Percentiles rank a stretch among this genome's conserved stretches.
Conservation (phyloP, 2,888 invertebrate genomes). For the Drosophila paucipuncta region DNA sequence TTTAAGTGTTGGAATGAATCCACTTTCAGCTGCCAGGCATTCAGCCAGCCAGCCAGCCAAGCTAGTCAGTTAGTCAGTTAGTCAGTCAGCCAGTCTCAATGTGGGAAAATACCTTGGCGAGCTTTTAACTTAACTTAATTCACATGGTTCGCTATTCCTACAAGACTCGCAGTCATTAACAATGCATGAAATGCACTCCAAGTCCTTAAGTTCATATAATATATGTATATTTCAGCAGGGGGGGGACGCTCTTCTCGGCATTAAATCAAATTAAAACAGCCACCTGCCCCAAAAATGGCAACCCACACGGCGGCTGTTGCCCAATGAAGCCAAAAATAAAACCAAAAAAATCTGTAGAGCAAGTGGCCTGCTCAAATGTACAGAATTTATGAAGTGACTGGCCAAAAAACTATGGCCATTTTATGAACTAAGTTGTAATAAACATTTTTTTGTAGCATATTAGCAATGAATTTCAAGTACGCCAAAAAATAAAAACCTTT, state of each 20-base stretch:
- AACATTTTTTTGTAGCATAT: neutral
- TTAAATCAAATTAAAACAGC: conserved; percentile 43
- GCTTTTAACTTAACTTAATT: conserved; percentile 31
- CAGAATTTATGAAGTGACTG: conserved; percentile 22
- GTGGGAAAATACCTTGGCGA: conserved; percentile 62
- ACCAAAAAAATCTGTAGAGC: conserved; percentile 7
- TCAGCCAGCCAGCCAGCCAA: conserved; percentile 12
- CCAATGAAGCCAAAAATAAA: conserved; percentile 43
- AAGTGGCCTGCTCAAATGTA: neutral
- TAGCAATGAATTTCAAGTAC: conserved; percentile 1
- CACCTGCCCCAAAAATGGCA: conserved; percentile 62
- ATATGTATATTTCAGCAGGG: conserved; percentile 22
- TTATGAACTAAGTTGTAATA: neutral
- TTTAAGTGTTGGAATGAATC: conserved; percentile 78
- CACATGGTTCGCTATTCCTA: conserved; percentile 15
- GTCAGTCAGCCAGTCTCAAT: conserved; percentile 36
- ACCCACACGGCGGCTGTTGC: conserved; percentile 62
- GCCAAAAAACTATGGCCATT: conserved; percentile 8
- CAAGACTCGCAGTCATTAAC: conserved; percentile 42
- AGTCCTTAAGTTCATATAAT: conserved; percentile 67
- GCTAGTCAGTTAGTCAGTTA: conserved; percentile 3
- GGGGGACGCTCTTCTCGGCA: conserved; percentile 12
- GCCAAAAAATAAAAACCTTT: neutral
- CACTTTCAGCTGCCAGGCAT: conserved; percentile 37
- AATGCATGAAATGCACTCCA: conserved; percentile 66